phyloP scores from a whole-genome alignment of 2,797 vertebrate genomes.

The Lepilemur ruficaudatus region DNA sequence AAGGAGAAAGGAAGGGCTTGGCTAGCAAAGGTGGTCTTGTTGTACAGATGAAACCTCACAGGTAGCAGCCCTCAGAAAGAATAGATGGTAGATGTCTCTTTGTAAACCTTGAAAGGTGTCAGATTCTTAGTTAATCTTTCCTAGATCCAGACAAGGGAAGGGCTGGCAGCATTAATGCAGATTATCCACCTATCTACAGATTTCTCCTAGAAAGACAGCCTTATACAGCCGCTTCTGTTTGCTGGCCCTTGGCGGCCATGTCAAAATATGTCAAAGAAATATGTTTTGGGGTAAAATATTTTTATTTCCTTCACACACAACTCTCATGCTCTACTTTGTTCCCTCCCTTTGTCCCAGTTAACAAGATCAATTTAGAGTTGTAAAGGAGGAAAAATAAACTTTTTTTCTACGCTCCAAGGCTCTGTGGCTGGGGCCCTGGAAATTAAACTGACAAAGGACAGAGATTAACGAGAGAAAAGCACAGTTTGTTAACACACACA shows the following conservation, averaged over 20 bases:
- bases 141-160: neutral
- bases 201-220: neutral
- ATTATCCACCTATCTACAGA: neutral
- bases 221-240: neutral
- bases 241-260: neutral
- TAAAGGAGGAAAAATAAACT: neutral
- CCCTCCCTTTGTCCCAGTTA: neutral
- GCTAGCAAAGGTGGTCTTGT: neutral
- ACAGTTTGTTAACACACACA: neutral
- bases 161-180: neutral
- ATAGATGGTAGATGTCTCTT: neutral
- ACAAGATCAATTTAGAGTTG: neutral
- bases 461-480: neutral
- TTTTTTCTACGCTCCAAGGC: neutral
- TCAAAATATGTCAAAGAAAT: neutral
- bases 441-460: neutral
- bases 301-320: neutral
- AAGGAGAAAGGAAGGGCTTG: neutral
- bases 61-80: neutral
- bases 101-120: neutral
- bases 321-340: accelerated
- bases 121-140: neutral
- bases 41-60: neutral
- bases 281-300: neutral
- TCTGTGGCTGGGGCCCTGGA: neutral